phyloP scores from a whole-genome alignment of 92 coral and sea anemone species.

The Actinernus sp. region DNA sequence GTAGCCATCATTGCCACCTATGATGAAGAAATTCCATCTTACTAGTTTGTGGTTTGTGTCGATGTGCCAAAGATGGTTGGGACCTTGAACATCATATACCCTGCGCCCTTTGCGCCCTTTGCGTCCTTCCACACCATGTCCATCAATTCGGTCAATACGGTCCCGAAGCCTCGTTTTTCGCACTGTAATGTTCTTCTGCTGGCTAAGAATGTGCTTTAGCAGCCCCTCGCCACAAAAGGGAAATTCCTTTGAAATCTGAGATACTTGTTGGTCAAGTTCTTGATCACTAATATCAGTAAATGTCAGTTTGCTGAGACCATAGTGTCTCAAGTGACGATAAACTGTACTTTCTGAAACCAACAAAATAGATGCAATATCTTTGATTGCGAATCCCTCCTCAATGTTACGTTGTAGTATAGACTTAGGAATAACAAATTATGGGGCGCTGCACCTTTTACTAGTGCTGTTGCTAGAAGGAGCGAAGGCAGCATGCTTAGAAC shows the following conservation, averaged over 20 bases:
- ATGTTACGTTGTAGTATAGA: no score
- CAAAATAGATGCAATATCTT: no score
- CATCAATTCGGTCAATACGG: conserved; percentile 58
- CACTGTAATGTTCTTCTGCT: conserved; percentile 46
- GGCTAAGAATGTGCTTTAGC: conserved; percentile 31
- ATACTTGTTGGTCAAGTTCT: conserved; percentile 39
- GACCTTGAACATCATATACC: conserved; percentile 67
- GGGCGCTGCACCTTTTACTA: no score
- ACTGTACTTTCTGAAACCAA: no score
- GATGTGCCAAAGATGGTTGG: conserved; percentile 60
- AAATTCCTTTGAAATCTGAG: conserved; percentile 41
- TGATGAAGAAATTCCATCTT: conserved; percentile 43
- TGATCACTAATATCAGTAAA: conserved; percentile 50
- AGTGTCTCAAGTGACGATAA: no score
- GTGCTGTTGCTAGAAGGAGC: no score
- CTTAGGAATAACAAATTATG: no score
- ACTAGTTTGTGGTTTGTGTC: conserved; percentile 55
- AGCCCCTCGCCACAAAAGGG: conserved; percentile 68
- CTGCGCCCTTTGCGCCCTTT: conserved; percentile 32
- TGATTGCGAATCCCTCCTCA: no score
- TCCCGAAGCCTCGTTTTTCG: conserved; percentile 54
- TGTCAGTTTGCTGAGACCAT: conserved; percentile 51
- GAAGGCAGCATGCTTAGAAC: no score
- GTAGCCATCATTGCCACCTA: conserved; percentile 66
- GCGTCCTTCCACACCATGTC: conserved; percentile 48